Conservation (phyloP, 2,797 vertebrate species). For the Sciurus carolinensis region DNA sequence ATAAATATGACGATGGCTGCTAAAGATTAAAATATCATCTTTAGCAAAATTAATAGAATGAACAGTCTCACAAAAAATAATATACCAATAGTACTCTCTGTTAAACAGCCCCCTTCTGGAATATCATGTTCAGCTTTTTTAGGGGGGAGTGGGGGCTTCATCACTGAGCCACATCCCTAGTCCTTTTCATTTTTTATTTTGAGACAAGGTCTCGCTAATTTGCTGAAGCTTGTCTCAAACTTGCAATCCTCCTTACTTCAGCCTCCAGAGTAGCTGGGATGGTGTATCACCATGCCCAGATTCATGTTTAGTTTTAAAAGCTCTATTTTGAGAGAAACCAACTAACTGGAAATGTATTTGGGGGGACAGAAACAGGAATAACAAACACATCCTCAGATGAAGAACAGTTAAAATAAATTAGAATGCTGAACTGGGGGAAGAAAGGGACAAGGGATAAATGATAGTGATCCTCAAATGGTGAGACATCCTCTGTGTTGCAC, state of each 20-base stretch:
- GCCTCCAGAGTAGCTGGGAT: no score
- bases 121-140: neutral
- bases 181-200: no score
- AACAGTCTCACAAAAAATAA: neutral
- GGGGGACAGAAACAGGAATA: neutral
- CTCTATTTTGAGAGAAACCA: constrained; percentile 44
- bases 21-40: constrained; percentile 21
- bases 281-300: no score
- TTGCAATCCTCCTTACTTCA: no score
- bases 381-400: constrained; percentile 50
- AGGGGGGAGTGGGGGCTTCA: no score
- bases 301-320: neutral
- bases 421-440: neutral
- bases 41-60: constrained; percentile 46
- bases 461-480: neutral
- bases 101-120: constrained; percentile 17
- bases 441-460: neutral
- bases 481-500: neutral
- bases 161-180: no score
- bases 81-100: neutral
- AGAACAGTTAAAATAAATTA: neutral
- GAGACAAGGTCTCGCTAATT: no score
- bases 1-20: neutral
- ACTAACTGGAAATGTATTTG: constrained; percentile 31
- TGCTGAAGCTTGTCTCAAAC: no score